Evolutionary conservation across 2,113 vertebrate species (phyloP).

Genomic region (Sebastes schlegelii): DNA sequence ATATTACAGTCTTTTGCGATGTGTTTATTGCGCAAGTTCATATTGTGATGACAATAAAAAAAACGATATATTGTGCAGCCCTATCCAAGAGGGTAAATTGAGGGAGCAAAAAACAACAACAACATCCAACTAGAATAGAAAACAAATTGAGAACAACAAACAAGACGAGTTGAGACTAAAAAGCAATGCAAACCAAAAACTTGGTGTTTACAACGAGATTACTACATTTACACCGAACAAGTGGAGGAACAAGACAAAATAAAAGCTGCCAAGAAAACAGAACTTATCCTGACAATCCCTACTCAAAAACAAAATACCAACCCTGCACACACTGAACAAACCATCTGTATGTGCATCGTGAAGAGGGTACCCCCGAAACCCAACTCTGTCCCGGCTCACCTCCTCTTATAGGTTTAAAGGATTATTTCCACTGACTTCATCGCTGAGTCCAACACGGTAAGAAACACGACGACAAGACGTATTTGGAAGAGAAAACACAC

Average conservation of each 20-base stretch:
- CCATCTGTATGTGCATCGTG: not conserved
- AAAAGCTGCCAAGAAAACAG: constrained; percentile 4
- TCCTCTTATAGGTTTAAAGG: not conserved
- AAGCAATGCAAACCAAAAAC: not conserved
- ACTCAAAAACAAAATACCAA: not conserved
- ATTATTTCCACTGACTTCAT: not conserved
- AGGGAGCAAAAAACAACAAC: not conserved
- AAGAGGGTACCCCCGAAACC: not conserved
- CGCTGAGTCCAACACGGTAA: not conserved
- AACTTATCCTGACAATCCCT: not conserved
- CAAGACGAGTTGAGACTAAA: not conserved
- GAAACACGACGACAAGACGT: not conserved
- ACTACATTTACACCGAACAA: not conserved
- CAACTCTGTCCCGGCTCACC: not conserved
- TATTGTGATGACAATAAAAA: too few species aligned
- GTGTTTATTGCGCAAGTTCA: too few species aligned
- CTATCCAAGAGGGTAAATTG: not conserved
- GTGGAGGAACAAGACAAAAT: not conserved
- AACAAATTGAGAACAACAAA: not conserved
- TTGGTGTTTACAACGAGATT: not conserved
- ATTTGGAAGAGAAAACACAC: not conserved
- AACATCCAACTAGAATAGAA: not conserved
- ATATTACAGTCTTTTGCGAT: too few species aligned
- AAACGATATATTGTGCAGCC: too few species aligned
- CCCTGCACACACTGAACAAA: not conserved